Evolutionary conservation across 2,888 invertebrate species (phyloP).

Genomic region (Melipona bicolor): DNA sequence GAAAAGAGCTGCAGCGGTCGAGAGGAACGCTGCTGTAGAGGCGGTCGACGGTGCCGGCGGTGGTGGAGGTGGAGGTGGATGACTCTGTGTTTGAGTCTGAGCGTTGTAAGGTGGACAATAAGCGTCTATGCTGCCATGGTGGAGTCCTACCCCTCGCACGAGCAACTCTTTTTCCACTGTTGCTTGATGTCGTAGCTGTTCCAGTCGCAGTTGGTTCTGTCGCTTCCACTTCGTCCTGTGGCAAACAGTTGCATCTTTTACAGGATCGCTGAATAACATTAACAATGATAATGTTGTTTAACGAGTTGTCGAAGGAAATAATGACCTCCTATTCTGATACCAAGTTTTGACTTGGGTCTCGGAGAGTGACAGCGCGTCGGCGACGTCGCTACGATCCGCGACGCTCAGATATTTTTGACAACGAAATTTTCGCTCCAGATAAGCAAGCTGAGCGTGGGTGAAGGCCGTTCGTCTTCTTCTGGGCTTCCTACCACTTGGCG

Average conservation of each 20-base stretch:
- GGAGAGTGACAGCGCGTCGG: slow-evolving; percentile 94
- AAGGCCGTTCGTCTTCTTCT: slow-evolving; percentile 95
- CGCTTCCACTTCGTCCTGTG: slow-evolving; percentile 94
- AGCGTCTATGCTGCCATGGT: slow-evolving; percentile 80
- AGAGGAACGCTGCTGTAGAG: slow-evolving; percentile 87
- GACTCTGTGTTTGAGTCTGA: slow-evolving; percentile 77
- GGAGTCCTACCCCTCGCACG: slow-evolving; percentile 82
- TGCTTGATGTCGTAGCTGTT: slow-evolving; percentile 94
- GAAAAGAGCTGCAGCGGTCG: slow-evolving; percentile 90
- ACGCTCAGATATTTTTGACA: slow-evolving; percentile 97
- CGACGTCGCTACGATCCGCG: slow-evolving; percentile 96
- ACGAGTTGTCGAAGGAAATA: neutral
- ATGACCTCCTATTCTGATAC: slow-evolving; percentile 95
- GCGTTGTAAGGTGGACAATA: slow-evolving; percentile 79
- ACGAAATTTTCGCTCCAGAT: slow-evolving; percentile 95
- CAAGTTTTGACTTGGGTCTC: slow-evolving; percentile 98
- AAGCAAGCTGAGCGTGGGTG: slow-evolving; percentile 96
- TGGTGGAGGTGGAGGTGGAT: slow-evolving; percentile 85
- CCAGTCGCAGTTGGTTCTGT: slow-evolving; percentile 93
- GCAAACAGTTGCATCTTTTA: neutral
- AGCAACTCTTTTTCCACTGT: slow-evolving; percentile 90
- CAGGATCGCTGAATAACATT: too few species aligned
- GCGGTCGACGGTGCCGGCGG: slow-evolving; percentile 79
- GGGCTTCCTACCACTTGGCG: slow-evolving; percentile 89
- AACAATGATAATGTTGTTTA: neutral